Evolutionary conservation across 2,113 vertebrate species (phyloP).

Genomic region (Oreotrochilus melanogaster): DNA sequence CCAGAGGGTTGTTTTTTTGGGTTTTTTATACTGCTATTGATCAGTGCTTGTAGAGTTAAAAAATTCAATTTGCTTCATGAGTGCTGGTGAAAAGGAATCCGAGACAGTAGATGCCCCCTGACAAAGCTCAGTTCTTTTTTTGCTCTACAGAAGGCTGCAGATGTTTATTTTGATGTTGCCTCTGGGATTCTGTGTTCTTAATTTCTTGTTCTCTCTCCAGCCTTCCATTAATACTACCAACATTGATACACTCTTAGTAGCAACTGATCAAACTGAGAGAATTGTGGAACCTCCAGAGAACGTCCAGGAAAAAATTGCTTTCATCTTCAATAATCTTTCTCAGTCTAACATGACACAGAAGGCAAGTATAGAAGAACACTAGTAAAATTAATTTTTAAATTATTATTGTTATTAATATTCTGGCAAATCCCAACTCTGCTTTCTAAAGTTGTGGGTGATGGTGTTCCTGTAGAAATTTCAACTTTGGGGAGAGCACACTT

Average conservation of each 20-base stretch:
- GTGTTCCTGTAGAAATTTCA: neutral
- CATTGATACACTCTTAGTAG: conserved; percentile 96
- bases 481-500: neutral
- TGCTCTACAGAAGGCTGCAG: neutral
- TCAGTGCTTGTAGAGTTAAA: neutral
- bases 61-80: neutral
- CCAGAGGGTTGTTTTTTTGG: neutral
- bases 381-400: neutral
- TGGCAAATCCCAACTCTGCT: neutral
- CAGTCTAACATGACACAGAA: conserved; percentile 99
- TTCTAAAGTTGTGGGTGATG: neutral
- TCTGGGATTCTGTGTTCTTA: neutral
- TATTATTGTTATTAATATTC: neutral
- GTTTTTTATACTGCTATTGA: neutral
- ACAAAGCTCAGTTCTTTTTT: neutral
- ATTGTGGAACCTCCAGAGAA: conserved; percentile 98
- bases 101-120: neutral
- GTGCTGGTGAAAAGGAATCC: neutral
- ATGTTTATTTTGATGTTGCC: neutral
- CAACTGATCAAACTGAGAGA: conserved; percentile 96
- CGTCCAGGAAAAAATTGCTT: conserved; percentile 98
- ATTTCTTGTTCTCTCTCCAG: conserved; percentile 72
- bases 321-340: conserved; percentile 99
- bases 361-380: conserved; percentile 73
- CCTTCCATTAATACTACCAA: conserved; percentile 99